These are phyloP conservation scores for Cantharis rufa DNA, from an alignment of 2,888 invertebrate genomes.

Conservation along the genomic window DNA sequence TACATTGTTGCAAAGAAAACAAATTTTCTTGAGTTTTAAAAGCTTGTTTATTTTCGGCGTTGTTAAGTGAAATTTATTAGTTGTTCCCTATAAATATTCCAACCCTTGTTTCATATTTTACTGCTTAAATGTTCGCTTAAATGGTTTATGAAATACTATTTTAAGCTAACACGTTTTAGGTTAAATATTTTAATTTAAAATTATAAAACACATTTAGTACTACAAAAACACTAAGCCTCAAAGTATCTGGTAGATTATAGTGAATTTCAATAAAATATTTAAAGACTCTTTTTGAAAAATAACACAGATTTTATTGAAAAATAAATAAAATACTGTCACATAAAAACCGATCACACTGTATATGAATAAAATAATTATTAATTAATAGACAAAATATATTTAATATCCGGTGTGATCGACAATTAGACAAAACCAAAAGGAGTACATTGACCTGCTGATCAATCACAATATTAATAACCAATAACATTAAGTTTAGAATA, in stretches of 20 bases:
- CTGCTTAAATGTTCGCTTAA: constrained; percentile 26
- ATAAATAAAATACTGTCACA: no score
- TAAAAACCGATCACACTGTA: no score
- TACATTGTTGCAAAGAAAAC: not conserved
- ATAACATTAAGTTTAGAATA: no score
- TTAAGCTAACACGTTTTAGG: constrained; percentile 24
- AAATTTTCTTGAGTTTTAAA: constrained; percentile 14
- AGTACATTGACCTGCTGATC: no score
- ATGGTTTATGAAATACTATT: constrained; percentile 29
- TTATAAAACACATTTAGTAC: not conserved
- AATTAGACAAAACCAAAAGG: no score
- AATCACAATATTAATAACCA: no score
- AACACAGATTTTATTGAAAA: not conserved
- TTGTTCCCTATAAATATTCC: constrained; percentile 28
- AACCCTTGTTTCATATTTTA: constrained; percentile 31
- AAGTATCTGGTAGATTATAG: not conserved
- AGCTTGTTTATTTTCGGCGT: constrained; percentile 10
- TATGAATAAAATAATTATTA: no score
- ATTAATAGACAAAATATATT: no score
- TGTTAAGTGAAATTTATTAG: constrained; percentile 25
- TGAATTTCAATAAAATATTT: not conserved
- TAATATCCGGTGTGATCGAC: no score
- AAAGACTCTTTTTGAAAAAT: not conserved
- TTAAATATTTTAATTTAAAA: constrained; percentile 18
- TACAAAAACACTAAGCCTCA: not conserved